phyloP scores from a whole-genome alignment of 2,113 vertebrate species.

The Drymodes brunneopygia region DNA sequence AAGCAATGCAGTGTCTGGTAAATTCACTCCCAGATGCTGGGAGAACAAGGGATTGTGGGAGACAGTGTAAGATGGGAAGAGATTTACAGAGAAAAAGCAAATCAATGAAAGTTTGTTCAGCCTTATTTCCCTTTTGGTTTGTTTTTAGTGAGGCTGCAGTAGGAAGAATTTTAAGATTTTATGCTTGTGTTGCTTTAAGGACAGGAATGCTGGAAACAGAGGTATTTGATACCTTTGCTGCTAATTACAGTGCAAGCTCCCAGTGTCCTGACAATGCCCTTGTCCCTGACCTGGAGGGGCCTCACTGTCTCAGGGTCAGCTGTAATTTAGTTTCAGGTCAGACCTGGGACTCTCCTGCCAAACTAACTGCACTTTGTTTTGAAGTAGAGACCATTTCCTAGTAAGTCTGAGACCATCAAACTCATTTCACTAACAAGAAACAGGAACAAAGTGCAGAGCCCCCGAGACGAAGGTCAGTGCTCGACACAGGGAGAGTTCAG shows the following conservation, averaged over 20 bases:
- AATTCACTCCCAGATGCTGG: slow-evolving; percentile 19
- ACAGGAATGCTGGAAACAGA: slow-evolving; percentile 47
- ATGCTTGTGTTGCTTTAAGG: slow-evolving; percentile 52
- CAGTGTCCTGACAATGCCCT: slow-evolving; percentile 63
- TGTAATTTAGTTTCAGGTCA: slow-evolving; percentile 68
- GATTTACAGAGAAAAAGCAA: slow-evolving; percentile 17
- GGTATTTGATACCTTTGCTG: slow-evolving; percentile 63
- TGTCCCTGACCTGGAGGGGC: slow-evolving; percentile 65
- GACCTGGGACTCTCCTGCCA: slow-evolving; percentile 50
- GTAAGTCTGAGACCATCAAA: slow-evolving; percentile 54
- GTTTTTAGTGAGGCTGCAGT: background rate
- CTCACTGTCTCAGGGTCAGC: slow-evolving; percentile 62
- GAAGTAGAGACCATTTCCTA: slow-evolving; percentile 59
- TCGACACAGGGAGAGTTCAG: background rate
- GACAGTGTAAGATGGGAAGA: background rate
- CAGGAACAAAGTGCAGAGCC: slow-evolving; percentile 48
- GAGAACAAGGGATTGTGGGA: slow-evolving; percentile 30
- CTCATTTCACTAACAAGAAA: slow-evolving; percentile 63
- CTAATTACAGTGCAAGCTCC: slow-evolving; percentile 63
- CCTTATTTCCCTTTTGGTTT: background rate
- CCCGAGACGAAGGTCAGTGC: slow-evolving; percentile 32
- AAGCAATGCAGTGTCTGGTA: slow-evolving; percentile 3
- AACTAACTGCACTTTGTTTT: slow-evolving; percentile 59
- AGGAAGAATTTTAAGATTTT: background rate
- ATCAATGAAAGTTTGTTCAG: background rate